Conservation (phyloP, 2,888 invertebrate species). For the Pollenia amentaria region DNA sequence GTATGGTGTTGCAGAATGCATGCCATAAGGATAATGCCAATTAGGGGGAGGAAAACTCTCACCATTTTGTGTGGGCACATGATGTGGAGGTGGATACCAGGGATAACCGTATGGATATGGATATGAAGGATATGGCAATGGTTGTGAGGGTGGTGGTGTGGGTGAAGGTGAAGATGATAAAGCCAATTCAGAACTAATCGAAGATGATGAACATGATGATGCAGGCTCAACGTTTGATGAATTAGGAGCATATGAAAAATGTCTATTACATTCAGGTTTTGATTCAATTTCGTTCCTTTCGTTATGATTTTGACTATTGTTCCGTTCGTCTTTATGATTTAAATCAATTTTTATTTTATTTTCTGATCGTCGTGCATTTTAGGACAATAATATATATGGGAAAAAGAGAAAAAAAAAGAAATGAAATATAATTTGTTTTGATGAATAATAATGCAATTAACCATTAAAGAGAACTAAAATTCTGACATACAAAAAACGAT, state of each 20-base stretch:
- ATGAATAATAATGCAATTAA: constrained; percentile 52
- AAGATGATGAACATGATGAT: constrained; percentile 80
- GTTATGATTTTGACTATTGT: constrained; percentile 82
- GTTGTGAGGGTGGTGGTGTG: constrained; percentile 74
- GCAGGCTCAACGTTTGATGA: constrained; percentile 69
- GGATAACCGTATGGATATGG: constrained; percentile 82
- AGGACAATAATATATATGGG: constrained; percentile 52
- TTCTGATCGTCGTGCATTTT: constrained; percentile 58
- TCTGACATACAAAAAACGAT: constrained; percentile 63
- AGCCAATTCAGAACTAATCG: constrained; percentile 78
- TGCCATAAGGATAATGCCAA: constrained; percentile 74
- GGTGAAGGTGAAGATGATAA: constrained; percentile 74
- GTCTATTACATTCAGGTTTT: constrained; percentile 77
- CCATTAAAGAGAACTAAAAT: constrained; percentile 43
- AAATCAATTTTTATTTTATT: constrained; percentile 38
- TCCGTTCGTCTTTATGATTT: constrained; percentile 83
- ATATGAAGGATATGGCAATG: constrained; percentile 74
- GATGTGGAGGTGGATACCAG: constrained; percentile 79
- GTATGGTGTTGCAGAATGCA: constrained; percentile 62
- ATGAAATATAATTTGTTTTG: constrained; percentile 69
- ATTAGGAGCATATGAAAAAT: constrained; percentile 60
- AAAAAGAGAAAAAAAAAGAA: constrained; percentile 75
- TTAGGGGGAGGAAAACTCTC: constrained; percentile 70
- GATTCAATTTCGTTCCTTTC: constrained; percentile 68
- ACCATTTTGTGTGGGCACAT: constrained; percentile 64